Percentiles rank a stretch among this genome's conserved stretches.
phyloP scores from a whole-genome alignment of 1,140 invertebrate species.

The Spodoptera frugiperda region DNA sequence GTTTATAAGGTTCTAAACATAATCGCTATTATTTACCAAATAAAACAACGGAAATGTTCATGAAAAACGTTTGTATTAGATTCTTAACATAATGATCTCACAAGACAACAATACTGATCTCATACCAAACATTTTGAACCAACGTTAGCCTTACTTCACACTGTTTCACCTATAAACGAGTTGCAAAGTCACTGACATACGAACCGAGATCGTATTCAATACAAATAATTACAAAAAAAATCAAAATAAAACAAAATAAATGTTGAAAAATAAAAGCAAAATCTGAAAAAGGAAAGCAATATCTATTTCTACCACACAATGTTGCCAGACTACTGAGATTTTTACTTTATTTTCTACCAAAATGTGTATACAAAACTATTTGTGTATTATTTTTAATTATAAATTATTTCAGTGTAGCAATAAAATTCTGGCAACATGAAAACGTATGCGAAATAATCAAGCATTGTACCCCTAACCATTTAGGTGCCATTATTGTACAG shows the following conservation, averaged over 20 bases:
- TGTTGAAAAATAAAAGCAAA: conserved; percentile 6
- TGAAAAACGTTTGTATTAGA: conserved; percentile 57
- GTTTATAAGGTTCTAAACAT: too few species aligned
- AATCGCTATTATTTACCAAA: not conserved
- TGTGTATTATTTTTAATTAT: not conserved
- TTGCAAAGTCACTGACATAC: conserved; percentile 60
- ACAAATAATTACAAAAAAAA: conserved; percentile 35
- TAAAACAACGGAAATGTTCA: conserved; percentile 42
- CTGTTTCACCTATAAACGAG: conserved; percentile 84
- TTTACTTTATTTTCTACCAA: not conserved
- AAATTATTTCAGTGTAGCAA: too few species aligned
- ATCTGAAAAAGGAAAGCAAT: not conserved
- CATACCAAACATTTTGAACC: conserved; percentile 54
- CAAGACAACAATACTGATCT: conserved; percentile 74
- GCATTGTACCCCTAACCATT: conserved; percentile 30
- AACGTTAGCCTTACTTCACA: conserved; percentile 64
- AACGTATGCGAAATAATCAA: conserved; percentile 28
- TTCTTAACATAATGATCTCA: conserved; percentile 57
- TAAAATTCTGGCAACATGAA: conserved; percentile 10
- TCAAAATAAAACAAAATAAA: conserved; percentile 44
- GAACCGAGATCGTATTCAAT: conserved; percentile 24
- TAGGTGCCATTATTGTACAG: conserved; percentile 19
- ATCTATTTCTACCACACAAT: conserved; percentile 19
- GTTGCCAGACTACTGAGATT: conserved; percentile 17
- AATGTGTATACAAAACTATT: not conserved